Evolutionary conservation across 30 jellyfish, hydroid and myxozoan species (phyloP), one percentile per base, ranked within the genome.

Genomic region (Catostylus mosaicus): DNA sequence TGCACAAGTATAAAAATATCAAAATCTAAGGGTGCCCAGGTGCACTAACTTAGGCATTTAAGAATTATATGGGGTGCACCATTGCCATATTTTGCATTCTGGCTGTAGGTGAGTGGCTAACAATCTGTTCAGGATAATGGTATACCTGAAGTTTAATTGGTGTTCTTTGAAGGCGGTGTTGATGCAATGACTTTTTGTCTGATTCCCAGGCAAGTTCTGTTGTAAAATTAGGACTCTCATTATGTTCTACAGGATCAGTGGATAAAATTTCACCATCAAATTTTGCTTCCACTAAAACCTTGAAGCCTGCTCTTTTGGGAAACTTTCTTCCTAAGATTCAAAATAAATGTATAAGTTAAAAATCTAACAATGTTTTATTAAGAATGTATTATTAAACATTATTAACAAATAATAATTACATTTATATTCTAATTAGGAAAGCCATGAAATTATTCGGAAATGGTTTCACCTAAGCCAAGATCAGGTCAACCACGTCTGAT

Each of bases 181-280:
- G 98, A 33, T 91, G 98, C 30, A 85, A 73, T 14, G 96, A 50
- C 71, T 91, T 91, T 37, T 91, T 91, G 71, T 91, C 96, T 11
- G 90, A 71, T 52, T 91, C 98, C 98, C 98, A 91, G 11, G 98
- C 98, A 23, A 91, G 96, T 50, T 91, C 98, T 24, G 98, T 92
- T 20, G 95, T 86, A 36, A 92, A 86, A 72, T 78, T 86, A 22
- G 98, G 98, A 33, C 30, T 80, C 40, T 92, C 98, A 12, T 22
- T 59, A 47, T 92, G 98, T 16, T 86, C 95, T 7, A 92, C 86
- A 20, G 93, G 86, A 68, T 92, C 98, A 19, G 98, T 92, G 26
- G 86, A 81, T 14, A 92, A 71, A 30, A 88, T 35, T 81, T 92
- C 98, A 12, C 97, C 98, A 87, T 92, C 97, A 80, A 92, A 92